Conservation (phyloP, 2,113 vertebrate species). For the Podarcis muralis region DNA sequence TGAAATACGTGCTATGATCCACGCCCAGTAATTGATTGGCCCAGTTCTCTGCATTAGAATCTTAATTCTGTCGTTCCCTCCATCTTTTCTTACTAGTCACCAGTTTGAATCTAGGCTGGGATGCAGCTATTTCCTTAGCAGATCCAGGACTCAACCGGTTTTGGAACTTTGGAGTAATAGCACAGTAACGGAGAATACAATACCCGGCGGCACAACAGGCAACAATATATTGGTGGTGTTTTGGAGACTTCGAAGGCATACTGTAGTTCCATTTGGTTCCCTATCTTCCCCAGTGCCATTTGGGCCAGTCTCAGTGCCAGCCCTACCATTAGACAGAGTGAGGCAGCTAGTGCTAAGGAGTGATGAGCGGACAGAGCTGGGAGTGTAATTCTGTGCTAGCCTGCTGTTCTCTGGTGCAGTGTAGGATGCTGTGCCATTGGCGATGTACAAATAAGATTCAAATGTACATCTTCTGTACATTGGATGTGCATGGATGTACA, state of each 20-base stretch:
- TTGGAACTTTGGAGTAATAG: background rate
- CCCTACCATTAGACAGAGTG: too few relatives aligned
- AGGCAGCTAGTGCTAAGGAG: too few relatives aligned
- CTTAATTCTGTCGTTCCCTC: background rate
- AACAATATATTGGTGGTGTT: background rate
- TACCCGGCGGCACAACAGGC: background rate
- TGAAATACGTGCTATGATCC: background rate
- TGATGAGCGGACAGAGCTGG: too few relatives aligned
- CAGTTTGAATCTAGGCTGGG: background rate
- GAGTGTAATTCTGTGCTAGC: too few relatives aligned
- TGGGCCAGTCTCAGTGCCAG: too few relatives aligned
- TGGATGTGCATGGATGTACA: too few relatives aligned
- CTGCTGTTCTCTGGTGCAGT: too few relatives aligned
- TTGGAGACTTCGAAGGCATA: background rate
- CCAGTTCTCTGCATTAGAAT: background rate
- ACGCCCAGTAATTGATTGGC: too few relatives aligned
- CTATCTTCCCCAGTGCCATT: too few relatives aligned
- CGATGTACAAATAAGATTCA: background rate
- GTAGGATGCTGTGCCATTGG: background rate
- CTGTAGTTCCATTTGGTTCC: background rate
- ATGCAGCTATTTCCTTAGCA: background rate
- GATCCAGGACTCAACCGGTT: background rate
- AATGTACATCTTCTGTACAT: too few relatives aligned
- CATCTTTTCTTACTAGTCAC: background rate
- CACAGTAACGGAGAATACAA: background rate